phyloP scores from a whole-genome alignment of 2,888 invertebrate species.

The Noctua janthina region DNA sequence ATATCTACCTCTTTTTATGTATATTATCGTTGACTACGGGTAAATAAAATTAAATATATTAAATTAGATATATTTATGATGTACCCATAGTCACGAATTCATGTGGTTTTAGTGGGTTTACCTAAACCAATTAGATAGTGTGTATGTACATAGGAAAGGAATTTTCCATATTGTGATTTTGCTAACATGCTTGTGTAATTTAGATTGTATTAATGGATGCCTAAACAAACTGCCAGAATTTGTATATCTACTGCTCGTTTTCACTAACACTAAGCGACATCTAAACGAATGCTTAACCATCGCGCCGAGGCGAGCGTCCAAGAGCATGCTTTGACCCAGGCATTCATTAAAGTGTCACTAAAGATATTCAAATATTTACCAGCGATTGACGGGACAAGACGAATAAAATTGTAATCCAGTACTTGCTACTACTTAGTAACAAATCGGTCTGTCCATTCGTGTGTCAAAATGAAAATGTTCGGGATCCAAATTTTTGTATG shows the following conservation, averaged over 20 bases:
- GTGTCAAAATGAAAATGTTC: no score
- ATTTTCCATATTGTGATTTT: conserved; percentile 30
- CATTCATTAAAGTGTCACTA: background rate
- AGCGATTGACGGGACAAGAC: no score
- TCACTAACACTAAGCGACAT: background rate
- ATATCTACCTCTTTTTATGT: no score
- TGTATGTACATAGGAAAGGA: conserved; percentile 24
- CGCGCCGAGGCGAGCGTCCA: background rate
- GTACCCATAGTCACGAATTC: conserved; percentile 46
- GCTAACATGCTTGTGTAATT: conserved; percentile 11
- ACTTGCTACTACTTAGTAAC: no score
- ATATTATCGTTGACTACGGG: no score
- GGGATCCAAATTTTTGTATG: no score
- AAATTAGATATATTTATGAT: background rate
- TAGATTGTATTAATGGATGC: conserved; percentile 8
- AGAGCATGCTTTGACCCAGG: background rate
- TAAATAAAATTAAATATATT: no score
- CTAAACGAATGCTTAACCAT: background rate
- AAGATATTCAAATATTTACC: background rate
- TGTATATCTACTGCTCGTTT: background rate
- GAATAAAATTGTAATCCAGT: no score
- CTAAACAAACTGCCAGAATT: background rate
- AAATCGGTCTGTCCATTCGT: no score
- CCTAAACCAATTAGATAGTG: conserved; percentile 54
- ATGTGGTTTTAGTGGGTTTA: conserved; percentile 47